phyloP scores from a whole-genome alignment of 2,888 invertebrate genomes.

The Andrena trimmerana region DNA sequence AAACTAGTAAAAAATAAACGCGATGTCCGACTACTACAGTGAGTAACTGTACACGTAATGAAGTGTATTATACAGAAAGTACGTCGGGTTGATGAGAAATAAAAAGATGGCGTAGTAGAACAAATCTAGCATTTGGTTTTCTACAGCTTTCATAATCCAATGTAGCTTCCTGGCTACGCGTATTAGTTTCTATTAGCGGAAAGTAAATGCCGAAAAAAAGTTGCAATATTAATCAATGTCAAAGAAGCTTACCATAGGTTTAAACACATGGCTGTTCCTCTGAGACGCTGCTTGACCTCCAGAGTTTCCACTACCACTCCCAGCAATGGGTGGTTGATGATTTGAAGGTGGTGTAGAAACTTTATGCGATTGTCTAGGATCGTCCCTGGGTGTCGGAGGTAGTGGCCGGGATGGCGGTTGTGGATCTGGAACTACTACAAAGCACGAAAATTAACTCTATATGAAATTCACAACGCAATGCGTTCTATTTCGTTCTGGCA shows the following conservation, averaged over 20 bases:
- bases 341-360: slow-evolving; percentile 84
- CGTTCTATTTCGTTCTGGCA: background rate
- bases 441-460: slow-evolving; percentile 11
- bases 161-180: slow-evolving; percentile 51
- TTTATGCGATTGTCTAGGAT: slow-evolving; percentile 84
- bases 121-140: slow-evolving; percentile 64
- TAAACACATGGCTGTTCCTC: slow-evolving; percentile 94
- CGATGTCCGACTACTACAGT: too few species aligned
- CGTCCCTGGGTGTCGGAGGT: slow-evolving; percentile 92
- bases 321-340: slow-evolving; percentile 84
- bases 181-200: slow-evolving; percentile 35
- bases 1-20: too few species aligned
- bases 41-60: slow-evolving; percentile 25
- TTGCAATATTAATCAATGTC: slow-evolving; percentile 7
- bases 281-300: slow-evolving; percentile 88
- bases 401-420: slow-evolving; percentile 93
- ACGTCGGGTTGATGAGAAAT: slow-evolving; percentile 49
- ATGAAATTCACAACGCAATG: slow-evolving; percentile 10
- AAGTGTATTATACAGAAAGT: slow-evolving; percentile 59
- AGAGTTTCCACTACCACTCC: slow-evolving; percentile 82
- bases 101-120: slow-evolving; percentile 63
- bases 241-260: slow-evolving; percentile 91
- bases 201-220: slow-evolving; percentile 22
- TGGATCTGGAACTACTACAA: slow-evolving; percentile 93
- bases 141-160: slow-evolving; percentile 61